phyloP scores from a whole-genome alignment of 2,113 vertebrate genomes.

The Tragelaphus scriptus region DNA sequence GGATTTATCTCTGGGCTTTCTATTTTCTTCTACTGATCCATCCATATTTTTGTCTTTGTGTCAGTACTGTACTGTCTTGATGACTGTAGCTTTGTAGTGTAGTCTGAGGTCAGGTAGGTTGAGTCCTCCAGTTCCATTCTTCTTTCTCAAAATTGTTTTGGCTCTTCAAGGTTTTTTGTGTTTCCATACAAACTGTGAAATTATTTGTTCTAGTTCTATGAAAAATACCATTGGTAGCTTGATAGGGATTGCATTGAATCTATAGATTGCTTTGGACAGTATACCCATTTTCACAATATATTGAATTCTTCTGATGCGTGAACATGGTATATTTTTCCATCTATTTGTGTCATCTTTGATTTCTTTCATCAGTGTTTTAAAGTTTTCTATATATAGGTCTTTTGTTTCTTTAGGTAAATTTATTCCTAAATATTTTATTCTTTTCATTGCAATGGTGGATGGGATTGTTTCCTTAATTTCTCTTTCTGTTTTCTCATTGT shows the following conservation, averaged over 20 bases:
- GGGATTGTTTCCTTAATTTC: neutral
- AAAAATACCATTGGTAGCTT: neutral
- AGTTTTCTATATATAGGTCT: neutral
- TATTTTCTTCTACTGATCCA: neutral
- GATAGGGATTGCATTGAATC: neutral
- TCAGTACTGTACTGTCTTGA: neutral
- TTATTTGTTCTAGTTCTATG: neutral
- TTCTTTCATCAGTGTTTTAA: neutral
- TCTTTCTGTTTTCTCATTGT: neutral
- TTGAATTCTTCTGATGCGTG: neutral
- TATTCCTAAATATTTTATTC: neutral
- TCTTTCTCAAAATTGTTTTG: neutral
- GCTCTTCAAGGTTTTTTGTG: neutral
- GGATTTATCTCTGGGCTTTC: neutral
- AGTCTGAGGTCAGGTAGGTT: neutral
- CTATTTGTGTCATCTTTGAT: neutral
- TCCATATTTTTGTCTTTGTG: neutral
- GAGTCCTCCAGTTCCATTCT: neutral
- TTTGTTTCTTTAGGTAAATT: neutral
- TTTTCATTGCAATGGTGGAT: neutral
- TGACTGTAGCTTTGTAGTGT: neutral
- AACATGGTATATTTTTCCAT: neutral
- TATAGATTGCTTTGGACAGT: neutral
- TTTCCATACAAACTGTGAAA: neutral
- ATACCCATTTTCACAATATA: neutral